Base-by-base conservation (phyloP, 2,888 invertebrate genomes). In the Pelosia muscerda region DNA sequence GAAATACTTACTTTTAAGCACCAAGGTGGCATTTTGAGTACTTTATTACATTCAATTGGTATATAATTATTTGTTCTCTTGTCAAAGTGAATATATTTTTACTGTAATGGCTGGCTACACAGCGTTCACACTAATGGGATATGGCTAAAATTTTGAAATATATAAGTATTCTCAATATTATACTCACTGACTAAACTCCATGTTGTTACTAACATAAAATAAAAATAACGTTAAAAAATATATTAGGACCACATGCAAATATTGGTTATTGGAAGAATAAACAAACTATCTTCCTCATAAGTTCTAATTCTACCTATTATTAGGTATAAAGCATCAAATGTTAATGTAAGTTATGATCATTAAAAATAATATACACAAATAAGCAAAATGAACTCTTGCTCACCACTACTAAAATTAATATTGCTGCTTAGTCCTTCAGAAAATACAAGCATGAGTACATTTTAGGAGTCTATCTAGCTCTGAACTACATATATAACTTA, bases 41-140 rank as follows among this genome's bases (percentile, higher is more conserved):
- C 28, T 49, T 69, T 62, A 62, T 69, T 69, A 26, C 57, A 62
- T 62, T 65, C 54, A 62, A 63, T 49, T 49, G 5, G 19, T n/a
- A 49, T 9, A 49, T 19, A 9, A 9, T 49, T n/a, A 19, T n/a
- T 6, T 49, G 6, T 49, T 8, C 2, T n/a, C 1, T 49, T n/a
- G 19, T 49, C 9, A 49, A 2, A 9, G 19, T 9, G 49, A 49
- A 49, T n/a, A n/a, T 6, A 19, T 42, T 19, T 42, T n/a, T 19
- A 11, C n/a, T 49, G 49, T 49, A 8, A n/a, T 49, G 49, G n/a
- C 10, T 31, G 10, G 31, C 10, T 10, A 31, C 31, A 31, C 9
- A 31, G 10, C 10, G 8, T 31, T 1, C n/a, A n/a, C n/a, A n/a
- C n/a, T n/a, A n/a, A n/a, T n/a, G n/a, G n/a, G n/a, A n/a, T n/a